Base-by-base conservation (phyloP, 2,888 invertebrate genomes). In the Platycheirus albimanus region DNA sequence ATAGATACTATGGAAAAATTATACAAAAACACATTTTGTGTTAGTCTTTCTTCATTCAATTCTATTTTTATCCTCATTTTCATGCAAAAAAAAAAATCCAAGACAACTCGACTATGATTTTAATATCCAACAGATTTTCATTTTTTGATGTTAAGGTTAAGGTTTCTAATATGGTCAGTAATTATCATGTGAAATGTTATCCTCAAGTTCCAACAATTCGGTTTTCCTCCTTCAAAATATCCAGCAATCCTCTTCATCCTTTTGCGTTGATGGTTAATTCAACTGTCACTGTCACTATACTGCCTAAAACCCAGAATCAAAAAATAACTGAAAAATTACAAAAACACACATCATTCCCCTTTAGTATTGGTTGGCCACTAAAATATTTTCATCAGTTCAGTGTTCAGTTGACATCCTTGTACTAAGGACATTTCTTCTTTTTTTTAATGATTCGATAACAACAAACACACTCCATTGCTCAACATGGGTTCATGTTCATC, bases 361-460 rank as follows among this genome's bases (percentile, higher is more conserved):
- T 28, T 11, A 38, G 11, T 11, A 24, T 41, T 41, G 56, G 56
- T 1, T 52, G n/a, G 7, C 13, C 13, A 38, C 15, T 52, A 8
- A 41, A 38, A 56, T 20, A 38, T 38, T 56, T 56, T 38, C 38
- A 24, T 5, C n/a, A 38, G n/a, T n/a, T n/a, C n/a, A n/a, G n/a
- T n/a, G n/a, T n/a, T n/a, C n/a, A n/a, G 20, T 58, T 24, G 38
- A 58, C 13, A 41, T 58, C 20, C 38, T 52, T 41, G 58, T 24
- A 20, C 58, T 20, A 20, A 58, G 58, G 38, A 38, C 41, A 58
- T 20, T 41, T 13, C 41, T 33, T n/a, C 33, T n/a, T n/a, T n/a
- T n/a, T 52, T 52, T 11, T 33, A 19, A 17, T 36, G 33, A 45
- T 45, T 45, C 19, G 19, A 33, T 13, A 54, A 54, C 33, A 54